A percentile compares a stretch with the other conserved stretches of the same genome.
These are phyloP conservation scores for Tinea pellionella DNA, from an alignment of 2,888 invertebrate species.

Conservation along the genomic window DNA sequence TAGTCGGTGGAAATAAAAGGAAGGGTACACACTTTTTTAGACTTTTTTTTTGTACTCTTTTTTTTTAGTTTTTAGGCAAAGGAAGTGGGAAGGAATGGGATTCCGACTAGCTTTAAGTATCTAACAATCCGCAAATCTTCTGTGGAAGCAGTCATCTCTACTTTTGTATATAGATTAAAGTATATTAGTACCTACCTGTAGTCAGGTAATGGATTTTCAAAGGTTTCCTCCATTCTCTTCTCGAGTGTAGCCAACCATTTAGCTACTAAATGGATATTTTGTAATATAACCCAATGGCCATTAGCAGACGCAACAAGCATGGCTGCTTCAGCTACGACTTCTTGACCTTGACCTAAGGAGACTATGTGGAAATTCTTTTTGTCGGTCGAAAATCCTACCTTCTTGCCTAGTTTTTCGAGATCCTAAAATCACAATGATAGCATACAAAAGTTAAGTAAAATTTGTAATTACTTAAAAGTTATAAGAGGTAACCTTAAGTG, in stretches of 20 bases:
- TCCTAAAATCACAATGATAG: constrained; percentile 62
- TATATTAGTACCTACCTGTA: constrained; percentile 70
- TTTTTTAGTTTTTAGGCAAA: no score
- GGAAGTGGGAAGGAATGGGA: no score
- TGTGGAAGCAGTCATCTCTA: no score
- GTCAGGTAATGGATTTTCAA: constrained; percentile 72
- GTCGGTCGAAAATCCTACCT: constrained; percentile 82
- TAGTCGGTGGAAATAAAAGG: no score
- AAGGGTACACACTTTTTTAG: no score
- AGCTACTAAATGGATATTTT: constrained; percentile 92
- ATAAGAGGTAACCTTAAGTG: constrained; percentile 74
- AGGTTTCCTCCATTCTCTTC: constrained; percentile 88
- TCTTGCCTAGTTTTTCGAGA: constrained; percentile 86
- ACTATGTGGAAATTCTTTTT: constrained; percentile 91
- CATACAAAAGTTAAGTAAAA: background rate
- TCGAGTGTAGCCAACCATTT: constrained; percentile 90
- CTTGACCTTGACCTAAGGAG: constrained; percentile 95
- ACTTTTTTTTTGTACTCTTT: no score
- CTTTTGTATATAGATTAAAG: no score
- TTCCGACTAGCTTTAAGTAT: no score
- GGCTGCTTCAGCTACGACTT: constrained; percentile 89
- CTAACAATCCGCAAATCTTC: no score
- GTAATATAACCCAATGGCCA: constrained; percentile 94
- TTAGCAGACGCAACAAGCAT: constrained; percentile 79
- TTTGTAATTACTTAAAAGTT: constrained; percentile 8